These are phyloP conservation scores for Ictalurus furcatus DNA, from an alignment of 2,113 vertebrate species.

Conservation along the genomic window DNA sequence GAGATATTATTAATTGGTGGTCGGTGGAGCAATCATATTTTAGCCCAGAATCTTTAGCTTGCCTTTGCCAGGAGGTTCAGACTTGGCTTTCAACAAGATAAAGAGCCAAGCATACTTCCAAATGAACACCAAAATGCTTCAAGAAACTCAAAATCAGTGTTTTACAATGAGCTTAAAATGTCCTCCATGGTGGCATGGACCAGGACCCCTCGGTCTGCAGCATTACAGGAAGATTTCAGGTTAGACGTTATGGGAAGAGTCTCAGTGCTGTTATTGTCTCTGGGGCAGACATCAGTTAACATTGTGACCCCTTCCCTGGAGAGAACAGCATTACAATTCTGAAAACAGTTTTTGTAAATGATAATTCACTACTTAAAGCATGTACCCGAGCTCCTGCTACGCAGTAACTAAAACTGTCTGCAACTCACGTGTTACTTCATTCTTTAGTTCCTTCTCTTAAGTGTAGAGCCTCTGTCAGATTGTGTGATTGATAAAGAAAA, in stretches of 20 bases:
- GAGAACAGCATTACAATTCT: neutral
- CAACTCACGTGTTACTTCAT: neutral
- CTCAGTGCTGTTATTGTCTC: neutral
- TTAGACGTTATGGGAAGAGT: neutral
- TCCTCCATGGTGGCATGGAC: neutral
- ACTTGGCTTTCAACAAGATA: no score
- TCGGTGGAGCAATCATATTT: no score
- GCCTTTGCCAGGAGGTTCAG: no score
- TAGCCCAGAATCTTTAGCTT: no score
- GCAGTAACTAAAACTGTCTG: neutral
- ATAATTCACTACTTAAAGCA: neutral
- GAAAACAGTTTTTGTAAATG: neutral
- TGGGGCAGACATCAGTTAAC: neutral
- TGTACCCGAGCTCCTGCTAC: neutral
- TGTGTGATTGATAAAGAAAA: neutral
- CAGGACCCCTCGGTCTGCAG: neutral
- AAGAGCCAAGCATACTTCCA: no score
- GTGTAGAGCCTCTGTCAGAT: neutral
- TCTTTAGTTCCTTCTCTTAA: neutral
- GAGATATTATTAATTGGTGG: no score
- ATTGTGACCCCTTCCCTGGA: neutral
- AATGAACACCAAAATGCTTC: no score
- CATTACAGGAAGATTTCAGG: neutral
- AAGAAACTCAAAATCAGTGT: no score
- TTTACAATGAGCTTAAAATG: neutral